A percentile compares a stretch with the other conserved stretches of the same genome.
Evolutionary conservation across 2,797 vertebrate species (phyloP).

Genomic region (Hephaestus fuliginosus): DNA sequence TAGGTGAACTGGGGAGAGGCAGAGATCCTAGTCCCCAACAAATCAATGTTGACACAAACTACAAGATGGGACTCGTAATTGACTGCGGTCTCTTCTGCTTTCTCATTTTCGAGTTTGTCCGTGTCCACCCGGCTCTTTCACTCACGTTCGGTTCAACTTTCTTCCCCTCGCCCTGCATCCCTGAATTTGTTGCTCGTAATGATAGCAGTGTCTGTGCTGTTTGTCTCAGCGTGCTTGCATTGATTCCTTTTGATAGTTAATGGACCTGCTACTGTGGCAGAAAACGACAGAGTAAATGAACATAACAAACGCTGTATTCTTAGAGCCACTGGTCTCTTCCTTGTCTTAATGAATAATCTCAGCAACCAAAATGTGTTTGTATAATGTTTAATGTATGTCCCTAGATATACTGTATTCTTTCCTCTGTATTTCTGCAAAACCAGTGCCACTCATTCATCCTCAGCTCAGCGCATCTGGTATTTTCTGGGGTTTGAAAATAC

Average conservation of each 20-base stretch:
- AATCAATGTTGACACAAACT: slow-evolving; percentile 84
- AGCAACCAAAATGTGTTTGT: slow-evolving; percentile 28
- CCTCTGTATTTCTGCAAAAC: slow-evolving; percentile 13
- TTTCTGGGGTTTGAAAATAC: slow-evolving; percentile 29
- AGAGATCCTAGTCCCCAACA: slow-evolving; percentile 74
- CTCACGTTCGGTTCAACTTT: slow-evolving; percentile 30
- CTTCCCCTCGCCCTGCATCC: slow-evolving; percentile 14
- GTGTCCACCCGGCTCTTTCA: slow-evolving; percentile 21
- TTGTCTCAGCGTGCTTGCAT: slow-evolving; percentile 53
- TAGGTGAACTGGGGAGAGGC: slow-evolving; percentile 73
- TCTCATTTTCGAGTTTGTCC: slow-evolving; percentile 60
- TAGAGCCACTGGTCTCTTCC: slow-evolving; percentile 21
- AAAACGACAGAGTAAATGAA: slow-evolving; percentile 47
- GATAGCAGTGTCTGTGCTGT: slow-evolving; percentile 35
- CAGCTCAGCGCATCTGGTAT: slow-evolving; percentile 14
- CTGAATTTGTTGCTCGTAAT: slow-evolving; percentile 28
- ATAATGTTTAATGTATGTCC: slow-evolving; percentile 40
- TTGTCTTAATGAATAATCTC: slow-evolving; percentile 42
- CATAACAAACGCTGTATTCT: slow-evolving; percentile 25
- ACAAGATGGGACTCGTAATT: slow-evolving; percentile 82
- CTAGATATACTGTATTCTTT: slow-evolving; percentile 24
- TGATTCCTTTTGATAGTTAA: slow-evolving; percentile 68
- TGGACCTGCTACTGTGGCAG: slow-evolving; percentile 38
- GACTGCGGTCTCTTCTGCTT: slow-evolving; percentile 65
- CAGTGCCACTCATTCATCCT: slow-evolving; percentile 33